These are phyloP conservation scores for Xyrauchen texanus DNA, from an alignment of 2,113 vertebrate species.

Conservation along the genomic window DNA sequence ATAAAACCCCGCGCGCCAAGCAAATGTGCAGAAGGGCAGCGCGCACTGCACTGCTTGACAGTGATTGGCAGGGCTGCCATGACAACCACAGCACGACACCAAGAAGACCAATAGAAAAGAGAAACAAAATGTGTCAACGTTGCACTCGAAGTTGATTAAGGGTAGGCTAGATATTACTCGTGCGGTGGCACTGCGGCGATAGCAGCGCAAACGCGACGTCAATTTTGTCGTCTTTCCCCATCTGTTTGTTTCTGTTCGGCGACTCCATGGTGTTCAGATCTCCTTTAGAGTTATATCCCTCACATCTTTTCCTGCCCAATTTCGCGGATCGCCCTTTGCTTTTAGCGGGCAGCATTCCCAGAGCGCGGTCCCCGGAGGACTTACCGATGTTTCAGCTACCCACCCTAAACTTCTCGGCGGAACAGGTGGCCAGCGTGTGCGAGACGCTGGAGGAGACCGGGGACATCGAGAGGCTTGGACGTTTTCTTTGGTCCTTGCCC, in stretches of 20 bases:
- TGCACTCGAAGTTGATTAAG: slow-evolving; percentile 88
- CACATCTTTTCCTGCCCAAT: slow-evolving; percentile 91
- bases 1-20: slow-evolving; percentile 58
- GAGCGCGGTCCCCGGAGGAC: slow-evolving; percentile 84
- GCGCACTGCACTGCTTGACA: slow-evolving; percentile 85
- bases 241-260: slow-evolving; percentile 58
- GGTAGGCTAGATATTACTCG: slow-evolving; percentile 76
- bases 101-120: slow-evolving; percentile 90
- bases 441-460: slow-evolving; percentile 98
- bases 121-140: slow-evolving; percentile 82
- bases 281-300: slow-evolving; percentile 89
- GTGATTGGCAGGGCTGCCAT: slow-evolving; percentile 93
- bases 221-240: slow-evolving; percentile 45
- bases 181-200: slow-evolving; percentile 64
- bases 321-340: slow-evolving; percentile 83
- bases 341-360: slow-evolving; percentile 75
- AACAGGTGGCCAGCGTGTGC: slow-evolving; percentile 97
- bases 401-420: slow-evolving; percentile 92
- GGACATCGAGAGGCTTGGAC: slow-evolving; percentile 95
- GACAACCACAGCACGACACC: slow-evolving; percentile 86
- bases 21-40: slow-evolving; percentile 76
- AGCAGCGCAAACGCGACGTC: slow-evolving; percentile 77
- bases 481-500: slow-evolving; percentile 97
- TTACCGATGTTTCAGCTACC: slow-evolving; percentile 90
- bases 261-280: slow-evolving; percentile 95